Evolutionary conservation across 1,140 invertebrate species (phyloP), one percentile per base, ranked within the genome.

Genomic region (Chelonus insularis): DNA sequence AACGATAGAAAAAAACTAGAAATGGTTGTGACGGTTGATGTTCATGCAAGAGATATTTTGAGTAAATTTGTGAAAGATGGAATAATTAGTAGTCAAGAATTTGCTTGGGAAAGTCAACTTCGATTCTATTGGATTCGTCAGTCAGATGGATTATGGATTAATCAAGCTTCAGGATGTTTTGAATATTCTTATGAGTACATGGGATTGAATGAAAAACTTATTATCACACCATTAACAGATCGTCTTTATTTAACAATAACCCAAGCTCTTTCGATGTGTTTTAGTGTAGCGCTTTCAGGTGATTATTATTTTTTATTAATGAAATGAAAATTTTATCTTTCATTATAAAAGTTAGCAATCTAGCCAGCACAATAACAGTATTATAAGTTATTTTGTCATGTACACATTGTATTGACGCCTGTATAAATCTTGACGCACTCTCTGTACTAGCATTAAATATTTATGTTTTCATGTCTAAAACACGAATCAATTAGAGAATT

Each of bases 131-230:
- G 94, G 94, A 79, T 90, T 1, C 92, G 90, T 71, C 84, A 88
- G 63, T 81, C 88, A 23, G 93, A 96, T 74, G 91, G 94, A 67
- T 74, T 95, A 3, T 86, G 88, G 73, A 87, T 95, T 5, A 82
- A 88, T 45, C 94, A 96, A 70, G 96, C 93, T 73, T 92, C 91
- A 0, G 93, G 91, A 32, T 76, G 82, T 20, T 96, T 96, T 74
- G 89, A 94, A 57, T 96, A 95, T 72, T 94, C 94, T 11, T 96
- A 95, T 70, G 94, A 96, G 74, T 96, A 96, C 71, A 95, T 96
- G 93, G 95, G 95, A 0, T 80, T 96, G 0, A 95, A 95, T 79
- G 93, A 91, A 1, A 85, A 93, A 60, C 81, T 96, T 39, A 93
- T 97, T 1, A 92, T 96, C 12, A 96, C 94, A 1, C 93, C 94